phyloP scores from a whole-genome alignment of 64 coral and sea anemone genomes.

The Montipora cactus region DNA sequence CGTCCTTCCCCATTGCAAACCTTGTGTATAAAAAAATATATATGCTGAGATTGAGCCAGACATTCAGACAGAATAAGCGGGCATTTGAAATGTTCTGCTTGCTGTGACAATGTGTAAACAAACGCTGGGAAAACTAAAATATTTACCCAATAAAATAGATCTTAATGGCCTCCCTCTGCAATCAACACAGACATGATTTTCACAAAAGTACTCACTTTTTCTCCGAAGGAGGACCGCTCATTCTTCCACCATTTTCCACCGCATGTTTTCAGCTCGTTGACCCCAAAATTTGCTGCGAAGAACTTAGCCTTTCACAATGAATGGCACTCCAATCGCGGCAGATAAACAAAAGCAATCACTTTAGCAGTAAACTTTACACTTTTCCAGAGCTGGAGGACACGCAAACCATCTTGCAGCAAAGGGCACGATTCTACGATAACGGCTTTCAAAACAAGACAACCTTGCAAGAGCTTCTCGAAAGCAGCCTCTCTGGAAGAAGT shows the following conservation, averaged over 20 bases:
- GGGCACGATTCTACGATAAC: no score
- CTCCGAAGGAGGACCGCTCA: not conserved
- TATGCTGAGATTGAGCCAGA: not conserved
- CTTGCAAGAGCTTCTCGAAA: not conserved
- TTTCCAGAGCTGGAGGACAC: no score
- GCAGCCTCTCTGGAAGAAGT: no score
- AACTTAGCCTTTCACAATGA: not conserved
- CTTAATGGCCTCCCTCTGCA: not conserved
- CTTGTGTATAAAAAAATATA: not conserved
- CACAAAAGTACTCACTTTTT: not conserved
- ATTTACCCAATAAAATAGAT: conserved; percentile 36
- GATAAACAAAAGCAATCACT: conserved; percentile 20
- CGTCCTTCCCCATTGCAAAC: conserved; percentile 29
- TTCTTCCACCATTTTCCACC: not conserved
- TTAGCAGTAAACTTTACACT: not conserved
- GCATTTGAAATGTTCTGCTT: not conserved
- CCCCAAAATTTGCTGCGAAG: not conserved
- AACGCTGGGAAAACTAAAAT: conserved; percentile 16
- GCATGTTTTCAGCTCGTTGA: not conserved
- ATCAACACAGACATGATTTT: not conserved
- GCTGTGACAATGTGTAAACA: conserved; percentile 37
- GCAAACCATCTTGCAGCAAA: not conserved
- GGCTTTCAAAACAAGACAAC: no score
- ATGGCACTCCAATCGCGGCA: not conserved
- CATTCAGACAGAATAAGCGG: not conserved